phyloP scores from a whole-genome alignment of 1,140 invertebrate species.

The Chlorops oryzae region DNA sequence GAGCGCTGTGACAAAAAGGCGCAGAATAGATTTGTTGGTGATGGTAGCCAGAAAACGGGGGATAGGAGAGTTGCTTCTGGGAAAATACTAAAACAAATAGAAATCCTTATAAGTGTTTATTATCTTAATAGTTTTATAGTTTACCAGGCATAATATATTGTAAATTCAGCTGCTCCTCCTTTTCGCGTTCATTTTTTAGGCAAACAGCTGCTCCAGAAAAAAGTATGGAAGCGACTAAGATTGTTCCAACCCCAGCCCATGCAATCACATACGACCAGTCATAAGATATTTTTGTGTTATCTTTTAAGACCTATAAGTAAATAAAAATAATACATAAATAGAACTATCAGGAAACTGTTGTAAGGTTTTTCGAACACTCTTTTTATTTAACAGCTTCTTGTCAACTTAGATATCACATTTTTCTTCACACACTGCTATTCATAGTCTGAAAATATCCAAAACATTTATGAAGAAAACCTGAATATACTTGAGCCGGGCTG shows the following conservation, averaged over 20 bases:
- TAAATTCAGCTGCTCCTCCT: constrained; percentile 92
- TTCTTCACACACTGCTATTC: too few species aligned
- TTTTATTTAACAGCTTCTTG: too few species aligned
- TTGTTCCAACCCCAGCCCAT: constrained; percentile 88
- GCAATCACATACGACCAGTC: constrained; percentile 94
- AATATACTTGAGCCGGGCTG: too few species aligned
- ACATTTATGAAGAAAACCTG: too few species aligned
- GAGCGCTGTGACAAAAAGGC: constrained; percentile 83
- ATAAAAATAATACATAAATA: too few species aligned
- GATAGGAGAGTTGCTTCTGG: constrained; percentile 80
- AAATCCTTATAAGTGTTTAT: constrained; percentile 2
- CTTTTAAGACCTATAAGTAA: constrained; percentile 71
- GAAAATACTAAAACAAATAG: constrained; percentile 68
- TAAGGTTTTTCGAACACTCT: too few species aligned
- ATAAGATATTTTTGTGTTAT: constrained; percentile 79
- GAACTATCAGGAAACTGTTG: too few species aligned
- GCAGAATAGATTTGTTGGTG: constrained; percentile 77
- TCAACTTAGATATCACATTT: too few species aligned
- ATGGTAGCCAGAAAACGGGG: constrained; percentile 79
- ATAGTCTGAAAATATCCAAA: too few species aligned
- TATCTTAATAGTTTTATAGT: constrained; percentile 24
- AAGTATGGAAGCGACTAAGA: constrained; percentile 80
- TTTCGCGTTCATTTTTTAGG: constrained; percentile 82
- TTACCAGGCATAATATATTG: constrained; percentile 96
- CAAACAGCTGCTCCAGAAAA: constrained; percentile 89